Evolutionary conservation across 2,113 vertebrate species (phyloP).

Genomic region (Promerops cafer): DNA sequence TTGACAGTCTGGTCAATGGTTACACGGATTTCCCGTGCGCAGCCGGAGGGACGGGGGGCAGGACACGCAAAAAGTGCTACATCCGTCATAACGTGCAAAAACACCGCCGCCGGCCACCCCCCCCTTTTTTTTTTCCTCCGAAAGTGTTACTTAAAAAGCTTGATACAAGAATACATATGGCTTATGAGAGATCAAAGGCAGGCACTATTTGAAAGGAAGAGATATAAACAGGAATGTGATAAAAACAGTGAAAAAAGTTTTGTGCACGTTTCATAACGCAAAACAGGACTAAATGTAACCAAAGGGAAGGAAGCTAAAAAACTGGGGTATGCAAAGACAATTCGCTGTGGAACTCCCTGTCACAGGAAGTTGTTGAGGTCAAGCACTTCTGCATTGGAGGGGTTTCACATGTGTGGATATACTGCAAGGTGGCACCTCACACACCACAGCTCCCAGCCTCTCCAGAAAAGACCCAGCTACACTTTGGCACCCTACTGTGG

Average conservation of each 20-base stretch:
- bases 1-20: conserved; percentile 43
- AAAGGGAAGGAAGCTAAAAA: conserved; percentile 14
- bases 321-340: neutral
- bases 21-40: neutral
- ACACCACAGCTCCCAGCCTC: neutral
- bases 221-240: neutral
- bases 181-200: neutral
- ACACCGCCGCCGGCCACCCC: fast-evolving
- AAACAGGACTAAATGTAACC: neutral
- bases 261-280: neutral
- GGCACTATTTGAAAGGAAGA: neutral
- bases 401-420: neutral
- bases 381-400: conserved; percentile 36
- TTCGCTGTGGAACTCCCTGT: conserved; percentile 5
- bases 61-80: neutral
- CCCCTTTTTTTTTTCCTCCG: fast-evolving
- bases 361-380: conserved; percentile 54
- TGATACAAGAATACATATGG: neutral
- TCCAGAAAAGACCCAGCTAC: neutral
- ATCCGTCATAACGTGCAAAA: neutral
- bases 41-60: neutral
- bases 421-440: neutral
- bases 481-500: neutral
- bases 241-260: neutral
- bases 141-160: neutral